Base-by-base conservation (phyloP, 2,797 vertebrate genomes). In the Gallirallus australis region DNA sequence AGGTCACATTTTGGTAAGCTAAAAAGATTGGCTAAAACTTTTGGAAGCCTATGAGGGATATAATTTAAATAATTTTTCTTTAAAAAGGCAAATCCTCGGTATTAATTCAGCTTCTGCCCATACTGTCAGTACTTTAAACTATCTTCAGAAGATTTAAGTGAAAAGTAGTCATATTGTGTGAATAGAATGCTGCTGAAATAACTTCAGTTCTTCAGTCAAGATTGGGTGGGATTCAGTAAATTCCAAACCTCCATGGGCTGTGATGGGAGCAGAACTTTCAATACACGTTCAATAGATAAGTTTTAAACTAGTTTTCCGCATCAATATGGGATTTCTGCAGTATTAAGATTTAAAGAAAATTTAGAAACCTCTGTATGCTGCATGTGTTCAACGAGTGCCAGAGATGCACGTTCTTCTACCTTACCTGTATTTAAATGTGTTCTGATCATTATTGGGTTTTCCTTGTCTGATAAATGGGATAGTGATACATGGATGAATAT, bases 1-100 rank as follows among this genome's bases (percentile, higher is more conserved):
- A 92, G 90, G 92, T 95, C 80, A 59, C 59, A 63, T 79, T 93
- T 93, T 65, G 57, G 48, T 91, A 57, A 83, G 52, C 69, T 81
- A 7, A 79, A 90, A 81, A 47, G 40, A 20, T 81, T 83, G 85
- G 40, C 69, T 95, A 83, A 69, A 90, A 94, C 88, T 90, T 86
- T 85, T 86, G 70, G 70, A 91, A 79, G n/a, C 66, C 52, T 86
- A 37, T 3, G 1, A 82, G 68, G 52, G 40, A 45, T 87, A 64
- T 75, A 65, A 93, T 79, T 85, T 81, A 79, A 92, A 85, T 82
- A 79, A 47, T 21, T 21, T 47, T 47, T 47, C 21, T 47, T 30
- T 9, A 1, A 9, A 48, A 80, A 75, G 50, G 20, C 66, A 86
- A 79, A 79, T 89, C 70, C 35, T 84, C 66, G 79, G 24, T 40